Evolutionary conservation across 2,113 vertebrate genomes (phyloP).

Genomic region (Lagopus leucura): DNA sequence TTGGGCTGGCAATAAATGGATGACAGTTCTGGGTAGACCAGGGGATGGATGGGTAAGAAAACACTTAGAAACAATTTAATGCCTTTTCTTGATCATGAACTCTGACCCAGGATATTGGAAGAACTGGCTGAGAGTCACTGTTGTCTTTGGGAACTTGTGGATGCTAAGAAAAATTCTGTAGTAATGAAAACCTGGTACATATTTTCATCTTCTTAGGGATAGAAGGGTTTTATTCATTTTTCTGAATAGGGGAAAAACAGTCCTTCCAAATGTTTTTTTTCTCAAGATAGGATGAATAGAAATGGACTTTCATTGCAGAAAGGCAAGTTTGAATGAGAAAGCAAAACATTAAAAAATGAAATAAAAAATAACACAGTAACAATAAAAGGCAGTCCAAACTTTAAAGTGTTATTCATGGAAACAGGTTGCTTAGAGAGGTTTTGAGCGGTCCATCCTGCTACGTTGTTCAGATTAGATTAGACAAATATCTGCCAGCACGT

Average conservation of each 20-base stretch:
- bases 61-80: background rate
- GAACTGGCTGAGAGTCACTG: background rate
- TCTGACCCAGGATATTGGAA: background rate
- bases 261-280: background rate
- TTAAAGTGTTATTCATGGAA: background rate
- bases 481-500: background rate
- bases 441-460: rapidly evolving
- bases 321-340: background rate
- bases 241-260: background rate
- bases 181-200: background rate
- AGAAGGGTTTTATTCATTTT: background rate
- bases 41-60: background rate
- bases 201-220: background rate
- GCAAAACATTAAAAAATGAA: background rate
- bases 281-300: background rate
- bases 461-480: background rate
- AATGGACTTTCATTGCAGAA: background rate
- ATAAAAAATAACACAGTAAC: background rate
- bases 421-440: background rate
- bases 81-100: background rate
- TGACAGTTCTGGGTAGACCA: background rate
- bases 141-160: background rate
- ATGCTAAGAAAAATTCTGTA: background rate
- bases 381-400: background rate
- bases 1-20: background rate